phyloP scores from a whole-genome alignment of 1,140 invertebrate species.

The Saccostrea glomerata region DNA sequence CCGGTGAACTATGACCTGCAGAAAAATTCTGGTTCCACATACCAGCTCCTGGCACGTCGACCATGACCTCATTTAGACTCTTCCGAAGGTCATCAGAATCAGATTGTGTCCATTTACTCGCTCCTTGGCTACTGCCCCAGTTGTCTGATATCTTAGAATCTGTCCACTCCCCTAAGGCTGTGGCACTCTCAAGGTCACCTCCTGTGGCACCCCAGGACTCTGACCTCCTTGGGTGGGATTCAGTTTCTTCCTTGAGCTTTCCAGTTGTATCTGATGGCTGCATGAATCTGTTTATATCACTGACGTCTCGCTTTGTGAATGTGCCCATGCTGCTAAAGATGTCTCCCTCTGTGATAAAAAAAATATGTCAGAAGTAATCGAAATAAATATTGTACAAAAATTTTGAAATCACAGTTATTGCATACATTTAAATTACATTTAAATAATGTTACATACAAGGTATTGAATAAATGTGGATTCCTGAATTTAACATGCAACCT shows the following conservation, averaged over 20 bases:
- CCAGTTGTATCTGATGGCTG: background rate
- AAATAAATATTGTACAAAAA: too few species aligned
- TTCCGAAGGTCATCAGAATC: conserved; percentile 27
- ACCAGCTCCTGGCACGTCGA: background rate
- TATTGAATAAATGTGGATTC: too few species aligned
- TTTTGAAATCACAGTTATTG: too few species aligned
- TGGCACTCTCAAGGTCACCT: background rate
- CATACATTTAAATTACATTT: too few species aligned
- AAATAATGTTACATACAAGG: too few species aligned
- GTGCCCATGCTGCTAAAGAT: conserved; percentile 48
- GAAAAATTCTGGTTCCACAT: conserved; percentile 32
- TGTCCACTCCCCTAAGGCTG: background rate
- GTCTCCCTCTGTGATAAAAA: conserved; percentile 32
- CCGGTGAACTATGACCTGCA: background rate
- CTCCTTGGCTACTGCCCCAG: background rate
- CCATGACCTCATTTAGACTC: conserved; percentile 28
- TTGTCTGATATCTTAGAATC: conserved; percentile 4
- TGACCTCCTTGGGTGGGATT: background rate
- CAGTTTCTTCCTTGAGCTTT: background rate
- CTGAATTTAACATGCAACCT: too few species aligned
- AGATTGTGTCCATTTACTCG: background rate
- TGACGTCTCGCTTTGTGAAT: conserved; percentile 17
- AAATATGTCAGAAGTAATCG: background rate
- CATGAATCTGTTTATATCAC: conserved; percentile 1
- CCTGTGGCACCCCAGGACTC: background rate